These are phyloP conservation scores for Macropodus opercularis DNA, from an alignment of 2,797 vertebrate genomes.

Conservation along the genomic window DNA sequence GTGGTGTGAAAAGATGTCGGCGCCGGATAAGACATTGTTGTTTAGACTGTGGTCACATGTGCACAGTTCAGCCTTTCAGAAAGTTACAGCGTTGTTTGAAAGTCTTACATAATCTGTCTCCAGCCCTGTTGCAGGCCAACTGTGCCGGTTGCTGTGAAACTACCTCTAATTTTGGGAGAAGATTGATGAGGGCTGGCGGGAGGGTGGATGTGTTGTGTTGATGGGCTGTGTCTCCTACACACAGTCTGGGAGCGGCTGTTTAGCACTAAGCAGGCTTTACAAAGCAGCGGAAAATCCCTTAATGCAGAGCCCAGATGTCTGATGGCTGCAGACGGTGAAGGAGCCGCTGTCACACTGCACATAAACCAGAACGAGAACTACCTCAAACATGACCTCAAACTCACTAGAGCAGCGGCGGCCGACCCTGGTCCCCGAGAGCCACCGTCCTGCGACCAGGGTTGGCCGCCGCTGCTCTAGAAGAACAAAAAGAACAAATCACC, in stretches of 20 bases:
- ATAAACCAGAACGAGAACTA: too few relatives aligned
- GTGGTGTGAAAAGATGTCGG: not conserved
- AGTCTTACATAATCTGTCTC: slow-evolving; percentile 7
- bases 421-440: too few relatives aligned
- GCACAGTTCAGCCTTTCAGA: not conserved
- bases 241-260: slow-evolving; percentile 63
- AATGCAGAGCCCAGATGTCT: slow-evolving; percentile 73
- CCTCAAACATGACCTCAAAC: too few relatives aligned
- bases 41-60: not conserved
- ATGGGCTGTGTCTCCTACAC: slow-evolving; percentile 47
- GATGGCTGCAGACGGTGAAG: slow-evolving; percentile 46
- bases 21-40: not conserved
- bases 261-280: slow-evolving; percentile 64
- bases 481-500: too few relatives aligned
- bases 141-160: slow-evolving; percentile 29
- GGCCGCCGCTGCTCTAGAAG: too few relatives aligned
- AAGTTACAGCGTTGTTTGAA: not conserved
- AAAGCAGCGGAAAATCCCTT: slow-evolving; percentile 70
- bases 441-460: too few relatives aligned
- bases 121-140: slow-evolving; percentile 12
- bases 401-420: too few relatives aligned
- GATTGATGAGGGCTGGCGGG: slow-evolving; percentile 48
- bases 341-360: slow-evolving; percentile 38
- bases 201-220: slow-evolving; percentile 55
- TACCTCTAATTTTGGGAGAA: slow-evolving; percentile 30